phyloP scores from a whole-genome alignment of 35 echinoderm and acorn worm species.

The Stichopus chloronotus region DNA sequence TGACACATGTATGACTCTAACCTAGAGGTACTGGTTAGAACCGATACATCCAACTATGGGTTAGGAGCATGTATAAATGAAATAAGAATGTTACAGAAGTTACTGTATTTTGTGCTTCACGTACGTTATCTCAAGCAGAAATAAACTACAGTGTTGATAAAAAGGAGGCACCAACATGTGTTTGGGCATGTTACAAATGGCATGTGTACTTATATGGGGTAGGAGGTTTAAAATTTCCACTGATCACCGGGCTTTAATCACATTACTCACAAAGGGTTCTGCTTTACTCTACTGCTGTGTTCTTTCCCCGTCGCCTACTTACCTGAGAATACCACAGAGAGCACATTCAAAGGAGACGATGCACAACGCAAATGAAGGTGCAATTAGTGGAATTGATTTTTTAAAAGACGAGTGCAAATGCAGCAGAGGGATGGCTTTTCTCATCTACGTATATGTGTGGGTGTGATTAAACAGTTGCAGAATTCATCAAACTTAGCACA shows the following conservation, averaged over 20 bases:
- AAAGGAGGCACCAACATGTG: conserved; percentile 25
- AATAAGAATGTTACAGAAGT: conserved; percentile 25
- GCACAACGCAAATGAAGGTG: too few relatives aligned
- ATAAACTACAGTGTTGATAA: not conserved
- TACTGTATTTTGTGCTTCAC: conserved; percentile 64
- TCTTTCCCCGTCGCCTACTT: too few relatives aligned
- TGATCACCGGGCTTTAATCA: conserved; percentile 62
- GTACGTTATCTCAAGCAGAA: conserved; percentile 35
- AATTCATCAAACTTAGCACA: too few relatives aligned
- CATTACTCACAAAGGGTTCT: conserved; percentile 19
- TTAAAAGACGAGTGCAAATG: too few relatives aligned
- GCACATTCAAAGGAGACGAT: too few relatives aligned
- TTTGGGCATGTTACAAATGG: conserved; percentile 75
- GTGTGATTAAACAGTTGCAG: too few relatives aligned
- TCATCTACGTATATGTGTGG: too few relatives aligned
- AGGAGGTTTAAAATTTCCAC: conserved; percentile 63
- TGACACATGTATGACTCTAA: conserved; percentile 26
- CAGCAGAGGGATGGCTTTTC: too few relatives aligned
- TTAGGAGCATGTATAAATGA: conserved; percentile 65
- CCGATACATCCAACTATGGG: conserved; percentile 9
- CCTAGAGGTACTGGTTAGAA: conserved; percentile 5
- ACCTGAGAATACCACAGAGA: too few relatives aligned
- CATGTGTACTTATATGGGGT: conserved; percentile 56
- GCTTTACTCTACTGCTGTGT: too few relatives aligned
- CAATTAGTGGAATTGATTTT: too few relatives aligned